A percentile compares a stretch with the other conserved stretches of the same genome.
Conservation (phyloP, 2,797 vertebrate species). For the Periophthalmus magnuspinnatus region DNA sequence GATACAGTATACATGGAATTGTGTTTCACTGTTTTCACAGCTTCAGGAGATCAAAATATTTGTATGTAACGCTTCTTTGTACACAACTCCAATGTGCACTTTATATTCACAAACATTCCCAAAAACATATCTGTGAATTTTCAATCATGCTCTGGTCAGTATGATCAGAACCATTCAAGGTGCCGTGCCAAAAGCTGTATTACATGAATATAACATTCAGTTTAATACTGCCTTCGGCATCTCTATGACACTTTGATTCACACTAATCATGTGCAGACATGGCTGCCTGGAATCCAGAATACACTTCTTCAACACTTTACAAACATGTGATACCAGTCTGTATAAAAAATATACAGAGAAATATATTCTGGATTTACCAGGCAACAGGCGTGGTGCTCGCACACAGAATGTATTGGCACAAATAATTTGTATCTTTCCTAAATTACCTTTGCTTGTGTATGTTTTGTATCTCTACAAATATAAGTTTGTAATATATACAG, state of each 20-base stretch:
- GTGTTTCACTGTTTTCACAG: conserved; percentile 38
- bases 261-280: conserved; percentile 15
- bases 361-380: too few species aligned
- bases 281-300: too few species aligned
- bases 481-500: conserved; percentile 79
- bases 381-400: background rate
- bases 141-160: conserved; percentile 32
- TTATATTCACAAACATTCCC: conserved; percentile 59
- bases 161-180: conserved; percentile 31
- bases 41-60: conserved; percentile 53
- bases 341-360: too few species aligned
- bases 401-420: conserved; percentile 61
- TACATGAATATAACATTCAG: conserved; percentile 16
- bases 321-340: too few species aligned
- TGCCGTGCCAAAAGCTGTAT: background rate
- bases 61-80: conserved; percentile 57
- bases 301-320: too few species aligned
- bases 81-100: conserved; percentile 73
- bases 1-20: conserved; percentile 1
- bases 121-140: conserved; percentile 41
- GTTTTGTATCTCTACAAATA: conserved; percentile 84
- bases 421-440: conserved; percentile 55
- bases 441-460: conserved; percentile 55
- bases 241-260: conserved; percentile 10
- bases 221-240: conserved; percentile 19